Conservation (phyloP, 1,140 invertebrate species). For the Drosophila arawakana region DNA sequence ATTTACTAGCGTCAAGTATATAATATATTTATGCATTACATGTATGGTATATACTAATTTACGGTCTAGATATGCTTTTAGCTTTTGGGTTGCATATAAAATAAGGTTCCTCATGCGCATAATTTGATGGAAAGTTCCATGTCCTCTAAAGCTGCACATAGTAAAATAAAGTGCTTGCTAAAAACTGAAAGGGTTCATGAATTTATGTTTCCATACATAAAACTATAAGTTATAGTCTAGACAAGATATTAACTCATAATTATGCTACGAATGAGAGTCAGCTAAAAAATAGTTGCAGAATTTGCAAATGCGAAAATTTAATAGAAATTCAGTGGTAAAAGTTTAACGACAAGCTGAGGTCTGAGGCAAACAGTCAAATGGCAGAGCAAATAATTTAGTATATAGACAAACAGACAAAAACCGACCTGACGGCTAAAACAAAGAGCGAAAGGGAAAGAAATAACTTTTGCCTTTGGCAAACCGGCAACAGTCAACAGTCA, state of each 20-base stretch:
- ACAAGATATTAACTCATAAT: constrained; percentile 41
- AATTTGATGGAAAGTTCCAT: constrained; percentile 30
- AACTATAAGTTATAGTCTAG: constrained; percentile 36
- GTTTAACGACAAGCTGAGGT: constrained; percentile 30
- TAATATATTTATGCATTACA: not conserved
- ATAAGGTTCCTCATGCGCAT: constrained; percentile 1
- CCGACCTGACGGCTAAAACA: not conserved
- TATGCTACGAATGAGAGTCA: constrained; percentile 11
- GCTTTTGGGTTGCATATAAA: constrained; percentile 10
- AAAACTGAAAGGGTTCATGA: not conserved
- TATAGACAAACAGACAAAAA: constrained; percentile 30
- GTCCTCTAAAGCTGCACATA: constrained; percentile 14
- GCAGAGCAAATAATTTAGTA: constrained; percentile 54
- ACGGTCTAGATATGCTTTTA: constrained; percentile 22
- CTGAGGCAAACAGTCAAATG: constrained; percentile 46
- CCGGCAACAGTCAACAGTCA: constrained; percentile 58
- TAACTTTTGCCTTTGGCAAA: constrained; percentile 46
- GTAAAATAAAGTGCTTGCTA: not conserved
- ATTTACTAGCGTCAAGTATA: constrained; percentile 7
- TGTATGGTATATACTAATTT: constrained; percentile 4
- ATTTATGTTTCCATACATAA: constrained; percentile 22
- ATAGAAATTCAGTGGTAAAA: constrained; percentile 26
- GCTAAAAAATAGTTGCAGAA: constrained; percentile 18
- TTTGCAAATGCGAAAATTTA: constrained; percentile 22
- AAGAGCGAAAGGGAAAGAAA: constrained; percentile 19